Evolutionary conservation across 2,797 vertebrate species (phyloP), one percentile per base, ranked within the genome.

Genomic region (Lutjanus argentimaculatus): DNA sequence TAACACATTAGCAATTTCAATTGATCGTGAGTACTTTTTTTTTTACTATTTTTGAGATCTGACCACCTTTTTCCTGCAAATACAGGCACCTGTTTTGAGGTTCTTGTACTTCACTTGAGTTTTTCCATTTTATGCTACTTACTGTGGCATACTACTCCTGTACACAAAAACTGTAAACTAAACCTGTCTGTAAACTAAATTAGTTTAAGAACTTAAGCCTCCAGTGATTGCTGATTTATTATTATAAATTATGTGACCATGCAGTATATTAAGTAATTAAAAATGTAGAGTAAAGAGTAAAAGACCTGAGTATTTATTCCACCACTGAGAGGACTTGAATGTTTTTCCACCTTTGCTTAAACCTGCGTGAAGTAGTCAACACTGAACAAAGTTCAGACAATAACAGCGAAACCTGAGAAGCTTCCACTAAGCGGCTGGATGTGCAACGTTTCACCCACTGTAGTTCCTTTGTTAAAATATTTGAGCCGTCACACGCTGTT

Each of bases 401-500:
- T 62, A 15, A 15, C 19, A 52, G 46, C 42, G 69, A 62, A 72
- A 61, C 69, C 57, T 16, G 69, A 72, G 30, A 36, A n/a, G 43
- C 22, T 56, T 36, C 5, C 36, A 8, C 16, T 46, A 8, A 49
- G 25, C 57, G 43, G 9, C 14, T 17, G 30, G 45, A 61, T 2
- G 2, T 2, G 15, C 14, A 15, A 16, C 12, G 0, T 16, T 14
- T 22, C n/a, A 10, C 65, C 4, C 1, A 56, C 53, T 19, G 12
- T 11, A 36, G 4, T 15, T 67, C n/a, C 8, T 61, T 21, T 49
- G 55, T 58, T 72, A 19, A 36, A 13, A 45, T 45, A 57, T 45
- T 22, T 68, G 6, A 19, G 42, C 21, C 0, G 12, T 22, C 8
- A 43, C 40, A 10, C 13, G 6, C 1, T 21, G 15, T 45, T 42